A percentile compares a stretch with the other conserved stretches of the same genome.
phyloP scores from a whole-genome alignment of 2,888 invertebrate genomes.

The Ichneumon xanthorius region DNA sequence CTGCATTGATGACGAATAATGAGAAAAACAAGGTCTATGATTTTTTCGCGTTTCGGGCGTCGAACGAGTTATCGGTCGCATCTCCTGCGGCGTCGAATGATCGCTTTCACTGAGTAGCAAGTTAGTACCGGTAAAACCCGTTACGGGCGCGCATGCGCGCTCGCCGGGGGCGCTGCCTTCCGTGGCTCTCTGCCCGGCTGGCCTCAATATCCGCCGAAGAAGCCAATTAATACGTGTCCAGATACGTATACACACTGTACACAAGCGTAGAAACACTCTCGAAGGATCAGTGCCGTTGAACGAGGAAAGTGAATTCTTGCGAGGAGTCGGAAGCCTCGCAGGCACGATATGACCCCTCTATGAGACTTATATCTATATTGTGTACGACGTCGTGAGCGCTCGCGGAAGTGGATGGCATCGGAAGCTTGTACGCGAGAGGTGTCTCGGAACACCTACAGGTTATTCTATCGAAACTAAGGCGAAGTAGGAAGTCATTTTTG shows the following conservation, averaged over 20 bases:
- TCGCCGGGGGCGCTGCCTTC: slow-evolving; percentile 43
- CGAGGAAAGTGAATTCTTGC: slow-evolving; percentile 61
- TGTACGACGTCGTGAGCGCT: not conserved
- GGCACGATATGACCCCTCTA: slow-evolving; percentile 5
- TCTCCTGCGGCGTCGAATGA: slow-evolving; percentile 48
- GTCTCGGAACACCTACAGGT: not conserved
- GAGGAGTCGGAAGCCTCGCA: slow-evolving; percentile 25
- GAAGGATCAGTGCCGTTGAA: not conserved
- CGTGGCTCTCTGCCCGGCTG: slow-evolving; percentile 56
- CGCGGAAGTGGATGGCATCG: slow-evolving; percentile 51
- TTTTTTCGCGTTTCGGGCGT: not conserved
- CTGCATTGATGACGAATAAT: not conserved
- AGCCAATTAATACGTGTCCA: slow-evolving; percentile 57
- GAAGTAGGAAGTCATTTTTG: slow-evolving; percentile 40
- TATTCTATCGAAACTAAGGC: slow-evolving; percentile 15
- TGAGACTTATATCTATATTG: not conserved
- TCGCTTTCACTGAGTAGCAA: slow-evolving; percentile 64
- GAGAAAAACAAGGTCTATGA: not conserved
- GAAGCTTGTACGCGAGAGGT: slow-evolving; percentile 1
- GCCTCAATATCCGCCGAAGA: slow-evolving; percentile 50
- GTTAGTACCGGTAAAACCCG: slow-evolving; percentile 61
- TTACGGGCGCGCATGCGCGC: slow-evolving; percentile 29
- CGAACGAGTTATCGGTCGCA: slow-evolving; percentile 11
- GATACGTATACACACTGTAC: slow-evolving; percentile 29
- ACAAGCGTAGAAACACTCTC: slow-evolving; percentile 21